These are phyloP conservation scores for Byasa hedistus DNA, from an alignment of 2,888 invertebrate genomes.

Conservation along the genomic window DNA sequence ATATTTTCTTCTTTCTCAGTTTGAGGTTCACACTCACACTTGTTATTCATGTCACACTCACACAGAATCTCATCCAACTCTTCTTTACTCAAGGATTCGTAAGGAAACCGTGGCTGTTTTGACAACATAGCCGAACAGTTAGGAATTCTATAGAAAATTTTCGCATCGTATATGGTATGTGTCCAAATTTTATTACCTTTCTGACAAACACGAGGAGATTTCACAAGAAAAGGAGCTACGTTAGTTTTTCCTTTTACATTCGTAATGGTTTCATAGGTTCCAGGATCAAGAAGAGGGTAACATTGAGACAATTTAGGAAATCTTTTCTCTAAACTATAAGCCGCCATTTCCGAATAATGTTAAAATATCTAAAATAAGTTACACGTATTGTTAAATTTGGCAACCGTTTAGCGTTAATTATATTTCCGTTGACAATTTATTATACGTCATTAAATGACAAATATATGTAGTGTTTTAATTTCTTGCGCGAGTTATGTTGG, in stretches of 20 bases:
- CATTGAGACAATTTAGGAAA: slow-evolving; percentile 47
- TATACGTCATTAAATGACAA: not conserved
- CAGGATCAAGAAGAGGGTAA: slow-evolving; percentile 56
- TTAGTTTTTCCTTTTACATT: slow-evolving; percentile 36
- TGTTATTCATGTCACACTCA: slow-evolving; percentile 50
- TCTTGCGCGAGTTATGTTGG: no score
- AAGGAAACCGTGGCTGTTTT: slow-evolving; percentile 59
- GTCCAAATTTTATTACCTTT: slow-evolving; percentile 50
- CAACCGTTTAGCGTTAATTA: not conserved
- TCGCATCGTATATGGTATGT: slow-evolving; percentile 49
- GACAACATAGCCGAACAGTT: slow-evolving; percentile 57
- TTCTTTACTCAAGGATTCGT: slow-evolving; percentile 54
- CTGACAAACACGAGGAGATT: slow-evolving; percentile 45
- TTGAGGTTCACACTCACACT: slow-evolving; percentile 54
- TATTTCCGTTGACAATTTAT: not conserved
- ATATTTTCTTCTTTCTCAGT: slow-evolving; percentile 35
- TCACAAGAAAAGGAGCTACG: slow-evolving; percentile 57
- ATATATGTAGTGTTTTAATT: not conserved
- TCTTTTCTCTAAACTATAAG: slow-evolving; percentile 51
- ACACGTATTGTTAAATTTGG: not conserved
- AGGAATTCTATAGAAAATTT: slow-evolving; percentile 43
- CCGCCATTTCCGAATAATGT: slow-evolving; percentile 42
- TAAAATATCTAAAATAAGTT: not conserved
- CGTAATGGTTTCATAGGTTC: slow-evolving; percentile 51
- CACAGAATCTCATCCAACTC: slow-evolving; percentile 59